Conservation (phyloP, 2,797 vertebrate genomes). For the Chelon auratus region DNA sequence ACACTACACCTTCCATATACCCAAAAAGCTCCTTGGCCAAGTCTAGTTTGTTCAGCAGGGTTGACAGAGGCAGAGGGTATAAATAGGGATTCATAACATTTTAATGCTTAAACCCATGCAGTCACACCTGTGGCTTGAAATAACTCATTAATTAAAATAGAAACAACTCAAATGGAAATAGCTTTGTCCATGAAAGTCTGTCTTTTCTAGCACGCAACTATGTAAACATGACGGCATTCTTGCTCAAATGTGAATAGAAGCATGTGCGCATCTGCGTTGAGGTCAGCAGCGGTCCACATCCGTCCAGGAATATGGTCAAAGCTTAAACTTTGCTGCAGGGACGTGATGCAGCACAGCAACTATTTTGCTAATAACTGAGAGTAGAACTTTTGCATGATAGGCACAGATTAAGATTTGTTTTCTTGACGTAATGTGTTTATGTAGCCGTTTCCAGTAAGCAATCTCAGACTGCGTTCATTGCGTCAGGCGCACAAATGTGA, state of each 20-base stretch:
- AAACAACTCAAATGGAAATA: no score
- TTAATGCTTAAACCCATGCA: background rate
- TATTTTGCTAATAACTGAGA: background rate
- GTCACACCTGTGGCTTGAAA: no score
- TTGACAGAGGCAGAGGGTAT: background rate
- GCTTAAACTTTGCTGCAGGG: background rate
- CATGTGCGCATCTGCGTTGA: background rate
- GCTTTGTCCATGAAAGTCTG: background rate
- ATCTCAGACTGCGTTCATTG: background rate
- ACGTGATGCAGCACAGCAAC: background rate
- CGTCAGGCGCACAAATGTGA: background rate
- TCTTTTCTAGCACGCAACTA: background rate
- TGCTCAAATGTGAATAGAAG: background rate
- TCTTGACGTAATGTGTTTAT: background rate
- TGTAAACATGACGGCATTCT: background rate
- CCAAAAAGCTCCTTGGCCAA: no score
- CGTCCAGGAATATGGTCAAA: background rate
- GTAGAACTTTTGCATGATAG: background rate
- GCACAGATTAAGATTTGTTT: background rate
- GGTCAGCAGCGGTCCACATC: background rate
- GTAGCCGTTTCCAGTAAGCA: background rate
- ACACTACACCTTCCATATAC: no score
- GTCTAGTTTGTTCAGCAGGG: background rate
- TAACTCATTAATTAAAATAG: no score
- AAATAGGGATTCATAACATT: background rate